Base-by-base conservation (phyloP, 2,113 vertebrate genomes). In the Dissostichus mawsoni region DNA sequence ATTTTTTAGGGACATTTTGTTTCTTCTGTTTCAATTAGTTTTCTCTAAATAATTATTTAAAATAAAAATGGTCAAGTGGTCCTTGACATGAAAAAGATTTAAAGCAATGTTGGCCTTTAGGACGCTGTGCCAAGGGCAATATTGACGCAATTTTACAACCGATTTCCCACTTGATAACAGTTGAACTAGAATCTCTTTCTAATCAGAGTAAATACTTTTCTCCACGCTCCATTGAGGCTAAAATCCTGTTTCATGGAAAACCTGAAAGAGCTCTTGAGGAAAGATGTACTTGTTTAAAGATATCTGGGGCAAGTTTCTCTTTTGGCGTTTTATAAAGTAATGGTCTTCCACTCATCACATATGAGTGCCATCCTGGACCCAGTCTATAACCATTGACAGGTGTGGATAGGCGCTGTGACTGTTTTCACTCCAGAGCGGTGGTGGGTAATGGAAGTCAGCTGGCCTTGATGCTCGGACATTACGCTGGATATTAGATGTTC, bases 401-500 rank as follows among this genome's bases (percentile, higher is more conserved):
- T 89, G 89, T 85, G 76, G 71, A 84, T 57, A 36, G 64, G 41
- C 55, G 47, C 70, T 86, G 74, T 61, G 69, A 80, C 76, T 78
- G 71, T 89, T 89, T 82, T 73, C 74, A 81, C 85, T 88, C 73
- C 74, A 80, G 70, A 84, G 73, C 87, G 58, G 45, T 52, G 62
- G 69, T 61, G 48, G 64, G 25, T 91, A 91, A 90, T 93, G 58
- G 67, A 71, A 88, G 69, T 85, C 83, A 92, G 87, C 87, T 93
- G 88, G 67, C 67, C 80, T 52, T 72, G 73, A 73, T 83, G 76
- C 82, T 20, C 64, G 61, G 45, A 65, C 83, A 85, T 87, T 71
- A 87, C 50, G 48, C 57, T 85, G 65, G 63, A 82, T 81, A 85
- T 90, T 73, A 89, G 70, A 74, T 81, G 82, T 83, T 90, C 44